Conservation (phyloP, 2,113 vertebrate species). For the Hydrochoerus hydrochaeris region DNA sequence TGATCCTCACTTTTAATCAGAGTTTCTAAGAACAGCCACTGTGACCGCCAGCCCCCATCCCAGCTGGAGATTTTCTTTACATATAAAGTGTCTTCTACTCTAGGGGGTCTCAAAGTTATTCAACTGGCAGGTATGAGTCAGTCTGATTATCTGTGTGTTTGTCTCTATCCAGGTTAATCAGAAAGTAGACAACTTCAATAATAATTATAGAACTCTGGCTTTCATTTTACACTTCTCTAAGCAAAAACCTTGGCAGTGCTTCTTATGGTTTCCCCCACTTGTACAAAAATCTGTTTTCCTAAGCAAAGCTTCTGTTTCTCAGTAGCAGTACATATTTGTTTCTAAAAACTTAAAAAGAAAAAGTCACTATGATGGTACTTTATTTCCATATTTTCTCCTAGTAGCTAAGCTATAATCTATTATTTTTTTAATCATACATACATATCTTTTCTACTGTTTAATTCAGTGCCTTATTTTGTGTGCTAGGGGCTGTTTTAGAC, state of each 20-base stretch:
- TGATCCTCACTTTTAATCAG: not conserved
- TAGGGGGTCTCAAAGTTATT: not conserved
- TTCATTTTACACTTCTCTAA: constrained; percentile 61
- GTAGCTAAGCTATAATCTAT: not conserved
- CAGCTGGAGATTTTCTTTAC: not conserved
- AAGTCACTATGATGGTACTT: constrained; percentile 59
- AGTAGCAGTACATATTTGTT: not conserved
- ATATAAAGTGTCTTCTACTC: not conserved
- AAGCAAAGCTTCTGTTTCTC: constrained; percentile 71
- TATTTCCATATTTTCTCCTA: constrained; percentile 54
- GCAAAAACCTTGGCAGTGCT: constrained; percentile 57
- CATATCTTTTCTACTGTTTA: not conserved
- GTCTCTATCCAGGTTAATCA: not conserved
- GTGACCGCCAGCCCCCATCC: not conserved
- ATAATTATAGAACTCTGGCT: constrained; percentile 55
- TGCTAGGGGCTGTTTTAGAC: not conserved
- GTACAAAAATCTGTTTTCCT: constrained; percentile 65
- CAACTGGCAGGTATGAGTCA: not conserved
- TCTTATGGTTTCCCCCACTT: constrained; percentile 45
- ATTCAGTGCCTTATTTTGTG: not conserved
- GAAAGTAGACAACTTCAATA: constrained; percentile 42
- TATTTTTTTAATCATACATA: not conserved
- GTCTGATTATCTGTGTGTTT: not conserved
- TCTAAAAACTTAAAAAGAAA: constrained; percentile 31
- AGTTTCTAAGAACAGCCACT: constrained; percentile 18